Evolutionary conservation across 2,113 vertebrate genomes (phyloP), one percentile per base, ranked within the genome.

Genomic region (Lethenteron reissneri): DNA sequence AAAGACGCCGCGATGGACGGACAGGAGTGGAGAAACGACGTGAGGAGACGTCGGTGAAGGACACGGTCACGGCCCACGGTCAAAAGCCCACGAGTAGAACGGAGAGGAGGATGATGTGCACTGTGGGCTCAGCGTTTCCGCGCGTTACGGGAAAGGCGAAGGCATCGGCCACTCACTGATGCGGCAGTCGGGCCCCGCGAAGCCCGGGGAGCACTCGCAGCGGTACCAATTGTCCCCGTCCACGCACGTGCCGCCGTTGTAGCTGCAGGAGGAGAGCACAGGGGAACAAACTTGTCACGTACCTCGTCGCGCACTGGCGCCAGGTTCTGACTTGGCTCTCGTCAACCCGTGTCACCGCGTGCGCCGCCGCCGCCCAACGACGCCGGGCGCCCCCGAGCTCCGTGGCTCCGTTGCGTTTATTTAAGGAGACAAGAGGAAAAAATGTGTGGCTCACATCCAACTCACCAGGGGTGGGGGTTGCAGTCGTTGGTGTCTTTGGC

Each of bases 191-290:
- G 92, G 91, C 56, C 92, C 92, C 4, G 89, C 90, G 57, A 95
- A 96, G 17, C 91, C 92, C 0, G 88, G 85, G 0, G 89, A 87
- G 1, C 92, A 97, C 71, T 92, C 87, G 41, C 92, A 97, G 56
- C 90, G 87, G 76, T 95, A 96, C 92, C 92, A 97, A 81, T 96
- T 96, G 74, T 89, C 79, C 0, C 91, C 92, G 6, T 97, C 92
- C 0, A 96, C 85, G 8, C 92, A 97, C 79, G 87, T 76, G 13
- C 91, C 92, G 0, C 90, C 88, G 0, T 97, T 97, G 81, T 94
- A 97, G 80, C 92, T 97, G 81, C 57, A 73, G 70, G 8, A 77
- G 19, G 15, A 69, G 56, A n/a, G 56, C 17, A 10, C 15, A 71
- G 15, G 56, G 15, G n/a, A 10, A 57, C n/a, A 71, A 71, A 12